A percentile compares a stretch with the other conserved stretches of the same genome.
Conservation (phyloP, 2,113 vertebrate species). For the Vidua chalybeata region DNA sequence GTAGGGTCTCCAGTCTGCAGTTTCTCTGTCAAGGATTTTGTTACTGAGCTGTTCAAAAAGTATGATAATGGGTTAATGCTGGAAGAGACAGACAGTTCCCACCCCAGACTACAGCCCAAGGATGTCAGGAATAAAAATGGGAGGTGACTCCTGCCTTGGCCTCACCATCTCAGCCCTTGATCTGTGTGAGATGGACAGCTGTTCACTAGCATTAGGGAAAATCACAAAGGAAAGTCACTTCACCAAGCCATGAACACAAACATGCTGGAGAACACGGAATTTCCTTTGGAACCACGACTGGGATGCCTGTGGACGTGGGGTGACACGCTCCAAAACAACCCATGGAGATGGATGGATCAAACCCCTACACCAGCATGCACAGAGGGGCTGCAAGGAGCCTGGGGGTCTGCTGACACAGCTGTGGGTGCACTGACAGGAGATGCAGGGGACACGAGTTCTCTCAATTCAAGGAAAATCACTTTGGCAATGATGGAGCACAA, state of each 20-base stretch:
- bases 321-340: neutral
- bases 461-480: slow-evolving; percentile 64
- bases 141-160: neutral
- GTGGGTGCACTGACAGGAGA: neutral
- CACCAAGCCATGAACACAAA: neutral
- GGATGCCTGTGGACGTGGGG: neutral
- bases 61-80: slow-evolving; percentile 72
- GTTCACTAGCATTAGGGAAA: slow-evolving; percentile 34
- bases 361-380: neutral
- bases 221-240: slow-evolving; percentile 45
- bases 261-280: slow-evolving; percentile 30
- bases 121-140: neutral
- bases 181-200: neutral
- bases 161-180: neutral
- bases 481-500: neutral
- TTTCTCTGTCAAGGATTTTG: slow-evolving; percentile 84
- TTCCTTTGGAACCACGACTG: fast-evolving
- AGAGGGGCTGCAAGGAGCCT: neutral
- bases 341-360: neutral
- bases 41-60: slow-evolving; percentile 85
- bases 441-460: neutral
- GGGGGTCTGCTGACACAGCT: neutral
- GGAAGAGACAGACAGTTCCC: slow-evolving; percentile 35
- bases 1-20: slow-evolving; percentile 91
- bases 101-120: slow-evolving; percentile 20